Evolutionary conservation across 1,140 invertebrate species (phyloP).

Genomic region (Dreissena rostriformis): DNA sequence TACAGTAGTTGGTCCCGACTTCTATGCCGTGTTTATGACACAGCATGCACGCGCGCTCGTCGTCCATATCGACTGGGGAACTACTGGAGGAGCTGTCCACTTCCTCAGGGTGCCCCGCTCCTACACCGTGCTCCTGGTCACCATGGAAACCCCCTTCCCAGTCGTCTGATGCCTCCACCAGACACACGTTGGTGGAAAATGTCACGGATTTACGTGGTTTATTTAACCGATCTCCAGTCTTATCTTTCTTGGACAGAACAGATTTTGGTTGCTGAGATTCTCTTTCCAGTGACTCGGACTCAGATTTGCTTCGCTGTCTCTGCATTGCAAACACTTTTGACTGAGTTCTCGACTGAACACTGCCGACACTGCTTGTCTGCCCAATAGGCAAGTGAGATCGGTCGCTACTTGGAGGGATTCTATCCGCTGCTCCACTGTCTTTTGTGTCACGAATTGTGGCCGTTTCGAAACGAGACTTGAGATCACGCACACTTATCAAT

Average conservation of each 20-base stretch:
- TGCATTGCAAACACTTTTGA: constrained; percentile 9
- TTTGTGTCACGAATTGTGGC: constrained; percentile 2
- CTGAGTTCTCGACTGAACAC: not conserved
- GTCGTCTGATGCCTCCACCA: constrained; percentile 31
- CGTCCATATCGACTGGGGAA: constrained; percentile 36
- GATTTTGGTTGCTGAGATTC: constrained; percentile 47
- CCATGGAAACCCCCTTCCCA: not conserved
- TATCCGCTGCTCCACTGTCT: not conserved
- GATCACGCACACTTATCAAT: constrained; percentile 32
- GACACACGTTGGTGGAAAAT: constrained; percentile 37
- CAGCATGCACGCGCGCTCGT: constrained; percentile 34
- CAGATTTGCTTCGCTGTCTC: constrained; percentile 50
- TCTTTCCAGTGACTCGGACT: constrained; percentile 38
- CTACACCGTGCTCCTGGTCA: constrained; percentile 4
- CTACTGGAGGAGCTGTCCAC: constrained; percentile 44
- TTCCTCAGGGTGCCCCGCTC: constrained; percentile 26
- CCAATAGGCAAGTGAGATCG: not conserved
- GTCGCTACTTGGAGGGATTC: not conserved
- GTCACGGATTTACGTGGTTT: constrained; percentile 54
- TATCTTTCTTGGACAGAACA: constrained; percentile 29
- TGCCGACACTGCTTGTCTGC: not conserved
- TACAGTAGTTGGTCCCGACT: constrained; percentile 40
- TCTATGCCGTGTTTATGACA: constrained; percentile 54
- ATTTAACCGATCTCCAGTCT: constrained; percentile 24
- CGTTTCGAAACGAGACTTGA: constrained; percentile 43